Evolutionary conservation across 1,140 invertebrate species (phyloP), one percentile per base, ranked within the genome.

Genomic region (Glossosoma conforme): DNA sequence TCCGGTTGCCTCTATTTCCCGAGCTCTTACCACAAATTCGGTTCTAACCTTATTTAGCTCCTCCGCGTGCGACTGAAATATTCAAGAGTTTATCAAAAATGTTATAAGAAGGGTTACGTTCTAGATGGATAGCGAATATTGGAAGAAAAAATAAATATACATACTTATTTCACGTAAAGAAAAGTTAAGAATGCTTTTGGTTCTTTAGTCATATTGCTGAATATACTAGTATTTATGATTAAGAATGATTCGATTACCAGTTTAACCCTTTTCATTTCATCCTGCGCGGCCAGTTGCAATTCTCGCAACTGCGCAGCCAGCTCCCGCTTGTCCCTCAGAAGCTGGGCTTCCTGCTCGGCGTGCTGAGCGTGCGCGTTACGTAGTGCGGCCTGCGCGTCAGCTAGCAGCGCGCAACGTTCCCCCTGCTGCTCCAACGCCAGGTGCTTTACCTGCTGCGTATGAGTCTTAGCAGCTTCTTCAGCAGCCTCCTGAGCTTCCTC

Each of bases 1-100:
- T 59, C 86, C 88, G 61, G 91, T 87, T 13, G 80, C 72, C 65
- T 93, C 88, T 52, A 92, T 80, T 62, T 93, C 87, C 60, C 80
- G 76, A 1, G 82, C 79, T 63, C 85, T 82, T 18, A 81, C 74
- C 64, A 91, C 84, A 68, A 91, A 91, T 57, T 83, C 77, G 24
- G 75, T 70, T 60, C 87, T 75, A 1, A 81, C 65, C 38, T 82
- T 79, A 24, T 82, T 83, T 25, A 90, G 68, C 61, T 87, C 68
- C 58, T 75, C 70, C n/a, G 70, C 69, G 20, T 75, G 71, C n/a
- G 24, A 6, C 56, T 58, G n/a, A 28, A 45, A 53, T 36, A 17
- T 28, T 11, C 21, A 13, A 44, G n/a, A 8, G 24, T 28, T 8
- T 28, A 28, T n/a, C n/a, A 28, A 28, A 28, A 8, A 28, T n/a